Evolutionary conservation across 2,888 invertebrate species (phyloP).

Genomic region (Sclerodermus sp.): DNA sequence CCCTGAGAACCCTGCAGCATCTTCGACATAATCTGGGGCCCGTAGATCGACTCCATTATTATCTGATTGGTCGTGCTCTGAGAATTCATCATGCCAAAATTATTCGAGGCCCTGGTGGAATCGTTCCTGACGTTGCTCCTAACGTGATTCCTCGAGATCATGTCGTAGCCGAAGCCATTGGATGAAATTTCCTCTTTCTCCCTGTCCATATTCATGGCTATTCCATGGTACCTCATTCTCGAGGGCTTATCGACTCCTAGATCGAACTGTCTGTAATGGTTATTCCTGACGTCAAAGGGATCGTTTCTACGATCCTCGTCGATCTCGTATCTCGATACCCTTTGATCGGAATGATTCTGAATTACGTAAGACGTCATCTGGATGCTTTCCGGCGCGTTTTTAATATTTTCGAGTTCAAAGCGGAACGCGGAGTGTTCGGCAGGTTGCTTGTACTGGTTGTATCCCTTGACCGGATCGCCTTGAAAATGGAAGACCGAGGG

Average conservation of each 20-base stretch:
- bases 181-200: constrained; percentile 20
- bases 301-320: constrained; percentile 11
- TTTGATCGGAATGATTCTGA: constrained; percentile 16
- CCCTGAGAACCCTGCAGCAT: constrained; percentile 35
- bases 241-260: constrained; percentile 15
- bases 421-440: constrained; percentile 20
- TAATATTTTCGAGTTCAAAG: constrained; percentile 26
- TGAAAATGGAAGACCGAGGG: constrained; percentile 39
- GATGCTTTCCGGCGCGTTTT: constrained; percentile 28
- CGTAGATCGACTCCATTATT: constrained; percentile 45
- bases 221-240: constrained; percentile 37
- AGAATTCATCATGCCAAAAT: constrained; percentile 29
- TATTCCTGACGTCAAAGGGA: neutral
- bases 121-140: constrained; percentile 33
- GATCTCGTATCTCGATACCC: constrained; percentile 15
- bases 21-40: constrained; percentile 34
- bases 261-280: constrained; percentile 26
- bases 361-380: constrained; percentile 34
- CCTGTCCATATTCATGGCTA: constrained; percentile 19
- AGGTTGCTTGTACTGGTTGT: constrained; percentile 21
- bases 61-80: constrained; percentile 32
- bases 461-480: constrained; percentile 21
- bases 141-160: constrained; percentile 29
- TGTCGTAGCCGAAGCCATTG: constrained; percentile 40
- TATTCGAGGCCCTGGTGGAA: constrained; percentile 22